phyloP scores from a whole-genome alignment of 2,888 invertebrate genomes.

The Drosophila kambysellisi region DNA sequence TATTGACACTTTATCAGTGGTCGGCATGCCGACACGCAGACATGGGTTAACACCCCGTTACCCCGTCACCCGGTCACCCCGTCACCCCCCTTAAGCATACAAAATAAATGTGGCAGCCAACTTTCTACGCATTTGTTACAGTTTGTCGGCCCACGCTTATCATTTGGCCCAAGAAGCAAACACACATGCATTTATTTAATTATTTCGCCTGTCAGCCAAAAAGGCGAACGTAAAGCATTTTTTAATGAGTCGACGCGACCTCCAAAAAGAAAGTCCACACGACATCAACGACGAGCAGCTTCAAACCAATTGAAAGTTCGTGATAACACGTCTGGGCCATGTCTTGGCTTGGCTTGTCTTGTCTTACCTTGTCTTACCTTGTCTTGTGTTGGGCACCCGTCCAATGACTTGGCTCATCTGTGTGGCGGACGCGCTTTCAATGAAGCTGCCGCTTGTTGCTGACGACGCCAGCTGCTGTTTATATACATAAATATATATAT shows the following conservation, averaged over 20 bases:
- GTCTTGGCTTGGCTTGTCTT: constrained; percentile 22
- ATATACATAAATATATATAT: constrained; percentile 10
- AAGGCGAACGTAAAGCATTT: constrained; percentile 61
- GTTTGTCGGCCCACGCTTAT: constrained; percentile 70
- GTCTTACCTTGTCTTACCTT: constrained; percentile 40
- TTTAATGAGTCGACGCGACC: constrained; percentile 65
- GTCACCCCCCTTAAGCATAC: constrained; percentile 11
- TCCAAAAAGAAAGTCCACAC: constrained; percentile 64
- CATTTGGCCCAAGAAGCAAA: constrained; percentile 46
- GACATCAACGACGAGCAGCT: background rate
- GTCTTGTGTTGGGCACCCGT: constrained; percentile 39
- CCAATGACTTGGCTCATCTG: constrained; percentile 62
- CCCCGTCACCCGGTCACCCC: too few relatives aligned
- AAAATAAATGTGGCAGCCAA: constrained; percentile 39
- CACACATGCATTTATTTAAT: constrained; percentile 63
- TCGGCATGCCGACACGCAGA: constrained; percentile 20
- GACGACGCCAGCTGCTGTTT: constrained; percentile 40
- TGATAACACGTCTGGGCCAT: constrained; percentile 61
- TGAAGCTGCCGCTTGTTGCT: constrained; percentile 24
- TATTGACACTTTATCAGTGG: constrained; percentile 77
- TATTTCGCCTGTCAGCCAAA: constrained; percentile 74
- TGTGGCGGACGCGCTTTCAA: constrained; percentile 39
- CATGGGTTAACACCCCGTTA: background rate
- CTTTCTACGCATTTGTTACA: constrained; percentile 80
- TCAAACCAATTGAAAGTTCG: constrained; percentile 50